Percentiles rank a stretch among this genome's conserved stretches.
These are phyloP conservation scores for Coecobrya sp. DNA, from an alignment of 2,888 invertebrate genomes.

Conservation along the genomic window DNA sequence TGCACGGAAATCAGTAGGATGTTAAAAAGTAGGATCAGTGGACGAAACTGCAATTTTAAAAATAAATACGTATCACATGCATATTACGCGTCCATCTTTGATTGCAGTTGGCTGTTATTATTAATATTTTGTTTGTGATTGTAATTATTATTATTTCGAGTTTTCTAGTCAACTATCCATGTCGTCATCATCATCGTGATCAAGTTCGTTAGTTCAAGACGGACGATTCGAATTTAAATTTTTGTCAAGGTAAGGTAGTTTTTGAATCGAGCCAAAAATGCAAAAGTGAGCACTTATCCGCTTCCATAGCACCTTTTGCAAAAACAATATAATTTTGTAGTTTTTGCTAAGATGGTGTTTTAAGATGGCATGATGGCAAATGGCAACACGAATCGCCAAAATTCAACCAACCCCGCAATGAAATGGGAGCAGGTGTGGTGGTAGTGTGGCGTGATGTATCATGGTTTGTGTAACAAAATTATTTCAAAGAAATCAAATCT, in stretches of 20 bases:
- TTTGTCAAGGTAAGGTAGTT: slow-evolving; percentile 12
- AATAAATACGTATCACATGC: not conserved
- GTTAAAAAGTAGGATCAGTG: not conserved
- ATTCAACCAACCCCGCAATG: slow-evolving; percentile 54
- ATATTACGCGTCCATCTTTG: slow-evolving; percentile 25
- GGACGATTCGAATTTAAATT: slow-evolving; percentile 76
- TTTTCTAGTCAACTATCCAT: slow-evolving; percentile 1
- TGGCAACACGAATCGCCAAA: slow-evolving; percentile 26
- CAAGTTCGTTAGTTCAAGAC: slow-evolving; percentile 86
- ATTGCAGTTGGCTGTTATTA: slow-evolving; percentile 43
- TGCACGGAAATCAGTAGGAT: not conserved
- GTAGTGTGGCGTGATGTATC: slow-evolving; percentile 46
- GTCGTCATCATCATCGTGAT: slow-evolving; percentile 56
- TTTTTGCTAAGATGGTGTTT: not conserved
- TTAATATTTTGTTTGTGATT: not conserved
- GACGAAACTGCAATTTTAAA: not conserved
- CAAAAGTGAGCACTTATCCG: not conserved
- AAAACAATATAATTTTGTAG: not conserved
- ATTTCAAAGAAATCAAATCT: slow-evolving; percentile 54
- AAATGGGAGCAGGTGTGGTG: slow-evolving; percentile 65
- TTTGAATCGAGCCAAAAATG: slow-evolving; percentile 28
- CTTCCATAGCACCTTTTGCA: slow-evolving; percentile 18
- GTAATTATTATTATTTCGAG: slow-evolving; percentile 16
- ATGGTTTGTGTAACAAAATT: slow-evolving; percentile 28
- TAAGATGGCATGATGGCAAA: slow-evolving; percentile 41